Percentiles rank a stretch among this genome's conserved stretches.
phyloP scores from a whole-genome alignment of 1,140 invertebrate species.

The Heterodera schachtii region DNA sequence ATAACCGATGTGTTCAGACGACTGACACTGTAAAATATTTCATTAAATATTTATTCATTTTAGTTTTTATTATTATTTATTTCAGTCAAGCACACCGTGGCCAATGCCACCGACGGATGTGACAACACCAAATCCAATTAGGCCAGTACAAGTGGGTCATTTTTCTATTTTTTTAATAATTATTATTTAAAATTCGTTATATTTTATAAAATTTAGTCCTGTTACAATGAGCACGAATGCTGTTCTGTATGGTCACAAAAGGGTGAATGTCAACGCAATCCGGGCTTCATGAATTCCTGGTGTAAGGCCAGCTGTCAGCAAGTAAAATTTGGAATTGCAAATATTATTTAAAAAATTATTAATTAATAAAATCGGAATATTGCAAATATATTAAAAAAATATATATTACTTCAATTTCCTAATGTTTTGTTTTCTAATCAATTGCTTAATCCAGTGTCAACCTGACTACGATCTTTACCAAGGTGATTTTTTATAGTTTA shows the following conservation, averaged over 20 bases:
- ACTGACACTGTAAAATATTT: neutral
- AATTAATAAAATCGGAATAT: neutral
- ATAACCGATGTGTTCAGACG: conserved; percentile 32
- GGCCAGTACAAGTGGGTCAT: neutral
- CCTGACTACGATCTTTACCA: conserved; percentile 21
- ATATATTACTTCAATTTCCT: no score
- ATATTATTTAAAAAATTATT: conserved; percentile 16
- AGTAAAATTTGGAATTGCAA: conserved; percentile 15
- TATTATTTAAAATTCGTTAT: conserved; percentile 9
- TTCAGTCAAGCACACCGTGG: no score
- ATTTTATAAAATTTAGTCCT: conserved; percentile 25
- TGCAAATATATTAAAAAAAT: no score
- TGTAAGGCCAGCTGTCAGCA: conserved; percentile 48
- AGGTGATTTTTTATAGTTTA: neutral
- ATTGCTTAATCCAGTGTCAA: conserved; percentile 20
- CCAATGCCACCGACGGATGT: neutral
- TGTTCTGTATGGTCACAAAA: conserved; percentile 35
- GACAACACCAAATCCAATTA: neutral
- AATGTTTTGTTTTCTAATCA: neutral
- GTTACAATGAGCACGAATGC: conserved; percentile 56
- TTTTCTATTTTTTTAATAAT: neutral
- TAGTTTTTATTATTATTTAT: no score
- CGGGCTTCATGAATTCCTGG: conserved; percentile 45
- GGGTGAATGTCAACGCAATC: conserved; percentile 36
- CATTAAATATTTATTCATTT: no score